These are phyloP conservation scores for Oligia strigilis DNA, from an alignment of 2,888 invertebrate species.

Conservation along the genomic window DNA sequence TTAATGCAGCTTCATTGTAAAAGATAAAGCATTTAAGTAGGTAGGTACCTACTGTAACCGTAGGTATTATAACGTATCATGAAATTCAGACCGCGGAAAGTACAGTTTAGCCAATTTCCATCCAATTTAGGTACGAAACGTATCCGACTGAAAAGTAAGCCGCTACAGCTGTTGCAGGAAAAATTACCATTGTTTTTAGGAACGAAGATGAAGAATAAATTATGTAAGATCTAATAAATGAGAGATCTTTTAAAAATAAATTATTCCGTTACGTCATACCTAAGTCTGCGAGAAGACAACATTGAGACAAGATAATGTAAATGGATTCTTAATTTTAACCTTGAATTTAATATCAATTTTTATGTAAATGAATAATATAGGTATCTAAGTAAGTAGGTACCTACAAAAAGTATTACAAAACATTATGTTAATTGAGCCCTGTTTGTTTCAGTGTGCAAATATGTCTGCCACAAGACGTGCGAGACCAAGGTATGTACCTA, in stretches of 20 bases:
- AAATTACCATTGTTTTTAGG: slow-evolving; percentile 8
- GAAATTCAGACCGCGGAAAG: slow-evolving; percentile 8
- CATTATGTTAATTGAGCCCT: slow-evolving; percentile 58
- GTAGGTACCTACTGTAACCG: background rate
- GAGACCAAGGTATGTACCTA: slow-evolving; percentile 93
- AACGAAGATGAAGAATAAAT: slow-evolving; percentile 17
- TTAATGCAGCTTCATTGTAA: background rate
- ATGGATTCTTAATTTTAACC: slow-evolving; percentile 17
- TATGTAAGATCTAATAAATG: background rate
- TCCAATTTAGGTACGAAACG: slow-evolving; percentile 19
- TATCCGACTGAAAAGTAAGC: background rate
- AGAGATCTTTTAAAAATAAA: background rate
- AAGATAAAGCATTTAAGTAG: background rate
- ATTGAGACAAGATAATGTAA: slow-evolving; percentile 17
- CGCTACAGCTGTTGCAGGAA: background rate
- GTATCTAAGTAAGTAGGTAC: background rate
- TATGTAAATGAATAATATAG: slow-evolving; percentile 5
- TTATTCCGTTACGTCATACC: slow-evolving; percentile 5
- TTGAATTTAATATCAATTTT: slow-evolving; percentile 20
- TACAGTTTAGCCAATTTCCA: slow-evolving; percentile 27
- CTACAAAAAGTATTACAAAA: slow-evolving; percentile 21
- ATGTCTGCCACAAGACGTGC: slow-evolving; percentile 94
- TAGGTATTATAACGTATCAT: background rate
- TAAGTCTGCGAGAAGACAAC: slow-evolving; percentile 2
- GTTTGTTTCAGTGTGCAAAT: slow-evolving; percentile 95